A percentile compares a stretch with the other conserved stretches of the same genome.
Evolutionary conservation across 1,140 invertebrate genomes (phyloP).

Genomic region (Sipha flava): DNA sequence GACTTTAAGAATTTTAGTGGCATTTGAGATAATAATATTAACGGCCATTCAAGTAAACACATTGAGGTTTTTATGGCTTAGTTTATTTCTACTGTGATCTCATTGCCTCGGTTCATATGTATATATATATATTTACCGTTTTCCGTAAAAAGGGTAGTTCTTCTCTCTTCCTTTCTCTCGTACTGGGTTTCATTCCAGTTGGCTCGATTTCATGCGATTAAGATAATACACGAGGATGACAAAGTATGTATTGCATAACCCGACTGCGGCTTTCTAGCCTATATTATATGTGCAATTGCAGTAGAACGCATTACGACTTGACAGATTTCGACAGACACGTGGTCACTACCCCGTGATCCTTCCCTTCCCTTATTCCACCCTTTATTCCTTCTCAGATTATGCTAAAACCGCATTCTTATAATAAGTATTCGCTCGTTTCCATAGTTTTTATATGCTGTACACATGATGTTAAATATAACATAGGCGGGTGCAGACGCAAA

Average conservation of each 20-base stretch:
- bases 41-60: slow-evolving; percentile 5
- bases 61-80: not conserved
- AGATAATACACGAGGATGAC: slow-evolving; percentile 1
- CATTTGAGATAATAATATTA: slow-evolving; percentile 26
- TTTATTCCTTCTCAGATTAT: not conserved
- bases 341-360: not conserved
- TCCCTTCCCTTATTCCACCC: too few species aligned
- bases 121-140: too few species aligned
- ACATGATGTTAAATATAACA: too few species aligned
- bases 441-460: too few species aligned
- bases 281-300: not conserved
- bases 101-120: not conserved
- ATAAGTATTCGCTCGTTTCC: too few species aligned
- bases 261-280: not conserved
- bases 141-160: not conserved
- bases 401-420: not conserved
- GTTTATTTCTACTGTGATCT: not conserved
- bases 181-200: not conserved
- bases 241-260: not conserved
- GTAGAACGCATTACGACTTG: not conserved
- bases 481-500: too few species aligned
- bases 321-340: not conserved
- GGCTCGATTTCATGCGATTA: slow-evolving; percentile 4
- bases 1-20: slow-evolving; percentile 16
- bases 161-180: not conserved